phyloP scores from a whole-genome alignment of 2,797 vertebrate genomes.

The Sarcoramphus papa region DNA sequence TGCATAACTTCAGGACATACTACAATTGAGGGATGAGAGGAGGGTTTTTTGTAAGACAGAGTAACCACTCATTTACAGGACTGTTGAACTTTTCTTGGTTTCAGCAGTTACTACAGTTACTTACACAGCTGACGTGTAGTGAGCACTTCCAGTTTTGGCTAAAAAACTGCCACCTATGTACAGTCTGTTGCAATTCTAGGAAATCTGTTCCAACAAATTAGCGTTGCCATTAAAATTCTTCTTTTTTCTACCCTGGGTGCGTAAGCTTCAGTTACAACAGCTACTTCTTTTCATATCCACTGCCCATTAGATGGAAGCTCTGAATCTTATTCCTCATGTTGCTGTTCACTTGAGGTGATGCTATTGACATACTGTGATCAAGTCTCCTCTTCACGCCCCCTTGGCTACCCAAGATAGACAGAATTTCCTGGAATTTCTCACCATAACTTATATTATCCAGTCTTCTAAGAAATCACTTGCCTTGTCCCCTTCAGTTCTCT shows the following conservation, averaged over 20 bases:
- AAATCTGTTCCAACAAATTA: neutral
- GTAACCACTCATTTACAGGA: neutral
- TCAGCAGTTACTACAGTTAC: slow-evolving; percentile 2
- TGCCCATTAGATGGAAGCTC: neutral
- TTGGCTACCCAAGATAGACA: neutral
- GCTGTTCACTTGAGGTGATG: neutral
- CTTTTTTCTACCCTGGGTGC: neutral
- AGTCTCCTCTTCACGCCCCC: neutral
- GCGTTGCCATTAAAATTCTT: neutral
- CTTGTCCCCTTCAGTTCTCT: neutral
- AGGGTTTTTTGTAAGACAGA: neutral
- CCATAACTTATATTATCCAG: neutral
- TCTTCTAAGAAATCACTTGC: neutral
- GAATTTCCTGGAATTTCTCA: neutral
- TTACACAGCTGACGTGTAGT: neutral
- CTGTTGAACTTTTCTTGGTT: neutral
- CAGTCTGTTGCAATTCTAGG: neutral
- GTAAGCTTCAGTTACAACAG: neutral
- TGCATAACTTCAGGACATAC: neutral
- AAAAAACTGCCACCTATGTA: neutral
- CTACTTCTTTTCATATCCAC: neutral
- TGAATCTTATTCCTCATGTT: neutral
- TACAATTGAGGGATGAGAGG: neutral
- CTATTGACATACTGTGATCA: neutral
- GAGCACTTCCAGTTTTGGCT: neutral